Evolutionary conservation across 2,888 invertebrate genomes (phyloP).

Genomic region (Harpalus rufipes): DNA sequence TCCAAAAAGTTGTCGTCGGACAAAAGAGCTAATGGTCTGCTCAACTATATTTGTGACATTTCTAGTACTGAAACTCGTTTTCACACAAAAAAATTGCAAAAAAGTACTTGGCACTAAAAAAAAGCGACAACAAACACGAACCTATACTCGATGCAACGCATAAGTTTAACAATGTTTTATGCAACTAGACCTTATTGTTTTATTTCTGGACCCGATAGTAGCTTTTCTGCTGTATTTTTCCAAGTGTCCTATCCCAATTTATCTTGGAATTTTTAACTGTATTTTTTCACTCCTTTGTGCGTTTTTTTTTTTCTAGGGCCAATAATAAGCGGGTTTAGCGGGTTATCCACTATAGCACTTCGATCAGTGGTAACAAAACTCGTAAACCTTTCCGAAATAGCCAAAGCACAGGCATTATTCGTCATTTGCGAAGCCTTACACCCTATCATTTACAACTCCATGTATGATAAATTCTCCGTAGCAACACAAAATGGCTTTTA

Average conservation of each 20-base stretch:
- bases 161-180: too few relatives aligned
- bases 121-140: too few relatives aligned
- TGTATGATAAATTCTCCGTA: conserved; percentile 13
- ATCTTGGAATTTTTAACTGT: not conserved
- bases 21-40: too few relatives aligned
- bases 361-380: conserved; percentile 56
- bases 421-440: conserved; percentile 42
- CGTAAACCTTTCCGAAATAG: conserved; percentile 36
- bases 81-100: too few relatives aligned
- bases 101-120: too few relatives aligned
- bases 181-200: too few relatives aligned
- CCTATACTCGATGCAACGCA: too few relatives aligned
- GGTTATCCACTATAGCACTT: conserved; percentile 31
- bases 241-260: not conserved
- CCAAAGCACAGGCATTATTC: conserved; percentile 50
- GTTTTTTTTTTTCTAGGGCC: conserved; percentile 20
- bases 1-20: too few relatives aligned
- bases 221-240: too few relatives aligned
- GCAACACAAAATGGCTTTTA: not conserved
- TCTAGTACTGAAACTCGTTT: too few relatives aligned
- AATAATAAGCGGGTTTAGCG: conserved; percentile 47
- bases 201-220: too few relatives aligned
- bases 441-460: conserved; percentile 38
- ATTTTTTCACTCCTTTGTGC: not conserved
- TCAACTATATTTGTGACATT: too few relatives aligned